A percentile compares a stretch with the other conserved stretches of the same genome.
Evolutionary conservation across 2,113 vertebrate genomes (phyloP).

Genomic region (Bombycilla garrulus): DNA sequence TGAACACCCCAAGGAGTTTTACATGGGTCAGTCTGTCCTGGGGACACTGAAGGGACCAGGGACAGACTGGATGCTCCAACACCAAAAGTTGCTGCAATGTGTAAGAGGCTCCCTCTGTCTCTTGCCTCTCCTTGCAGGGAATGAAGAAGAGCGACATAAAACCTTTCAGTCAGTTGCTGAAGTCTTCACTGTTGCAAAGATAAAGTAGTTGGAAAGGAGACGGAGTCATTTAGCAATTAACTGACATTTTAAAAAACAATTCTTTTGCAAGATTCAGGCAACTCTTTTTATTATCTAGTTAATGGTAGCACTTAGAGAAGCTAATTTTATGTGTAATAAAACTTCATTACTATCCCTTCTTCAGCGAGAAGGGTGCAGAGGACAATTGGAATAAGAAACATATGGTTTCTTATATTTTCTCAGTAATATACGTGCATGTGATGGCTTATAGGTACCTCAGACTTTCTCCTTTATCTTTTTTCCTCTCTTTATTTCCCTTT

Average conservation of each 20-base stretch:
- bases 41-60: not conserved
- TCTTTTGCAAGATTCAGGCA: conserved; percentile 65
- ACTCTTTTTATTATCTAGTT: conserved; percentile 69
- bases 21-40: not conserved
- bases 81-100: not conserved
- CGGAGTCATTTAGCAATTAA: conserved; percentile 54
- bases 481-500: not conserved
- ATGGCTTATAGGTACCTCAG: not conserved
- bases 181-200: conserved; percentile 8
- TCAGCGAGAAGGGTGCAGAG: conserved; percentile 47
- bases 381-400: conserved; percentile 41
- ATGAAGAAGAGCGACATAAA: not conserved
- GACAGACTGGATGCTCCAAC: not conserved
- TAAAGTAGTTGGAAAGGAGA: conserved; percentile 5
- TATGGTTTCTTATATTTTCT: not conserved
- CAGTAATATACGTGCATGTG: not conserved
- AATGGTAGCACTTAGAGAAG: conserved; percentile 71
- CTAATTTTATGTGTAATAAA: conserved; percentile 76
- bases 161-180: not conserved
- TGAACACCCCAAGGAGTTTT: not conserved
- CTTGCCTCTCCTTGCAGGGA: not conserved
- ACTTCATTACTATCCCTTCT: conserved; percentile 67
- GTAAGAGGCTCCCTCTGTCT: not conserved
- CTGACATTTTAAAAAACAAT: conserved; percentile 64
- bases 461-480: not conserved